Base-by-base conservation (phyloP, 2,113 vertebrate genomes). In the Pseudorectes ferrugineus region DNA sequence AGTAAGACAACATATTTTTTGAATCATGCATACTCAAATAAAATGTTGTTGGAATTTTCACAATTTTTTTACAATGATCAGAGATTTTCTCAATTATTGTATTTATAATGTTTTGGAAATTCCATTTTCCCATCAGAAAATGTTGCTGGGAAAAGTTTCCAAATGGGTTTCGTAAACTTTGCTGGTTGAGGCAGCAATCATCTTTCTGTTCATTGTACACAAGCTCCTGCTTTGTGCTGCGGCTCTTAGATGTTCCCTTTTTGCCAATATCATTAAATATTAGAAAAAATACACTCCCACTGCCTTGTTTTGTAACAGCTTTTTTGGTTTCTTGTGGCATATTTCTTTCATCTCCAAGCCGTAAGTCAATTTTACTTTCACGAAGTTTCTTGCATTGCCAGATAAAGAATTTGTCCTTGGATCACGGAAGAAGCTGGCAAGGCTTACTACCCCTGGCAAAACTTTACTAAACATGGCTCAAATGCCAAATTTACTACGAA, bases 101-200 rank as follows among this genome's bases (percentile, higher is more conserved):
- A 63, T 78, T 78, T 87, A 66, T 74, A 66, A 77, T 83, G 54
- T 76, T 63, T 85, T 66, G 51, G 87, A 94, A 94, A 85, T 68
- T 94, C 33, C 24, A 22, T 73, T 96, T 89, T 88, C 63, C 78
- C 55, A 86, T 42, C 75, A 90, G 38, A 86, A 96, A 84, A 90
- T 0, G 4, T 15, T 49, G 28, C 85, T 0, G 1, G 43, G 36
- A 85, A 55, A 80, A 29, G 59, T 36, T 77, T 85, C 62, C 71
- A 88, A 62, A 40, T 2, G n/a, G 2, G 16, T 83, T 91, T 88
- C 1, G 1, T 49, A 66, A 61, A 85, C 3, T 21, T 24, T 35
- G 7, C 51, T 70, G 20, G 10, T 42, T 83, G 49, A 55, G 43
- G 28, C 54, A 74, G 63, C 35, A 83, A 75, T 9, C 38, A 38